Evolutionary conservation across 1,140 invertebrate genomes (phyloP).

Genomic region (Cheumatopsyche charites): DNA sequence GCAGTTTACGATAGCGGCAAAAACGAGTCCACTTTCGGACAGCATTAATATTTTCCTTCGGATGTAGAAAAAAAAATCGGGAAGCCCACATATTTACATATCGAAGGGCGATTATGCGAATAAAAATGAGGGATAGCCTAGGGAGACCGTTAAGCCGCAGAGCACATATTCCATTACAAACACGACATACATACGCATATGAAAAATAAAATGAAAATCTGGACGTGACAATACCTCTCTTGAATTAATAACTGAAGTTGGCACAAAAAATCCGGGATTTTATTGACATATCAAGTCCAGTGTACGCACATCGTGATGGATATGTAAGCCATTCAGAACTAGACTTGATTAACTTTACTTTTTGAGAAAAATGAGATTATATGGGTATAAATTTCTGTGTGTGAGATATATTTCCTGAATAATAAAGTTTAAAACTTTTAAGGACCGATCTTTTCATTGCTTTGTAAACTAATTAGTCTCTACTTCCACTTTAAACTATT

Average conservation of each 20-base stretch:
- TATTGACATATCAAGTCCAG: background rate
- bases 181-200: background rate
- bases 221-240: background rate
- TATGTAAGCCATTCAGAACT: no score
- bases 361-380: no score
- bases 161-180: conserved; percentile 15
- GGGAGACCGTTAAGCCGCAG: background rate
- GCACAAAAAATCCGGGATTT: background rate
- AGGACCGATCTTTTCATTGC: no score
- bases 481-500: no score
- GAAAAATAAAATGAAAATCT: conserved; percentile 1
- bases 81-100: conserved; percentile 8
- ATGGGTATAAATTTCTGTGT: no score
- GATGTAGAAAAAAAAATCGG: background rate
- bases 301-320: no score
- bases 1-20: no score
- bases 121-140: conserved; percentile 17
- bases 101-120: conserved; percentile 23
- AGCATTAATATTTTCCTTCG: background rate
- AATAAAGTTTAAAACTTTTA: no score
- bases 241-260: background rate
- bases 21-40: background rate
- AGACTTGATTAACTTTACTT: no score
- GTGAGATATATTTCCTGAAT: no score
- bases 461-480: no score